Evolutionary conservation across 2,797 vertebrate species (phyloP).

Genomic region (Momotus momota): DNA sequence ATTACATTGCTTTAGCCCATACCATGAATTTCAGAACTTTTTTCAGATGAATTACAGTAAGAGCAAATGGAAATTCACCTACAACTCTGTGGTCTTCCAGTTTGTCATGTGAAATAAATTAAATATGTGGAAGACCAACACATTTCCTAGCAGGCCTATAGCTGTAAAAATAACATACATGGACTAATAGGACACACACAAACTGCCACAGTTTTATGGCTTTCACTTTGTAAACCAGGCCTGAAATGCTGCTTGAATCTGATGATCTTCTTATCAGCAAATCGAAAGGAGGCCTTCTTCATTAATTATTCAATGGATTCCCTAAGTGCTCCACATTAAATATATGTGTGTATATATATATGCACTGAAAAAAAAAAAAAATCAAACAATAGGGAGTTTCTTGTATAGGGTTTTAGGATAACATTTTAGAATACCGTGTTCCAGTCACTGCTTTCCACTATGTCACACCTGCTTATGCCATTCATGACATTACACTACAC

Average conservation of each 20-base stretch:
- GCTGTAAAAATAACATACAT: not conserved
- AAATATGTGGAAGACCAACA: not conserved
- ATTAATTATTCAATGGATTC: not conserved
- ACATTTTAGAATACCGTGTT: not conserved
- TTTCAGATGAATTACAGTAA: not conserved
- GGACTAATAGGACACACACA: not conserved
- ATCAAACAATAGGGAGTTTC: not conserved
- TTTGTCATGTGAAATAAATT: not conserved
- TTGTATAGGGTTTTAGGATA: not conserved
- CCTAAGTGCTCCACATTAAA: not conserved
- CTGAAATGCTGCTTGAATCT: not conserved
- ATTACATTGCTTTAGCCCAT: not conserved
- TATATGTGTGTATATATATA: not conserved
- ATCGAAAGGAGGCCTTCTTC: not conserved
- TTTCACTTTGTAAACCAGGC: not conserved
- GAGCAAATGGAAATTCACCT: not conserved
- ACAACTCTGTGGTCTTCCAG: not conserved
- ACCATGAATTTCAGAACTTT: not conserved
- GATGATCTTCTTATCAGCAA: not conserved
- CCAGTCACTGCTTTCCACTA: not conserved
- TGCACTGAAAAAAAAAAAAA: not conserved
- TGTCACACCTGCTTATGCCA: slow-evolving; percentile 25
- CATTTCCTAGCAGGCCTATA: not conserved
- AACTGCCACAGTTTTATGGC: not conserved
- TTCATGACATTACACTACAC: not conserved